Evolutionary conservation across 2,888 invertebrate genomes (phyloP), one percentile per base, ranked within the genome.

Genomic region (Plebejus anna): DNA sequence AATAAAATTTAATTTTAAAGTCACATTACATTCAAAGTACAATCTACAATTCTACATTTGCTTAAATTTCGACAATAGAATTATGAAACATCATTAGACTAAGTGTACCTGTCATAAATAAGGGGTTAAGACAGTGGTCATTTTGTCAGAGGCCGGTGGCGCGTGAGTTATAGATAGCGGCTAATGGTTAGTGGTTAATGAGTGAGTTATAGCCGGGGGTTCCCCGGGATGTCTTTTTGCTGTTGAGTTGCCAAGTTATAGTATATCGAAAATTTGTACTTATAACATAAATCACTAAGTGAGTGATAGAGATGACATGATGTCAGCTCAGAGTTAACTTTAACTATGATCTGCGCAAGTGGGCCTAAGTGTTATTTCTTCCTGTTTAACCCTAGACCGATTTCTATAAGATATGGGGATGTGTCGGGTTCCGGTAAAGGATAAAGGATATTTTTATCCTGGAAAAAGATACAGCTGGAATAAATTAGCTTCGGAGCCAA

Each of bases 121-220:
- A 66, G 32, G 73, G 73, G 73, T 73, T 73, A 51, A 72, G 73
- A 32, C 73, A 73, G n/a, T 51, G 73, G 73, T 73, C 73, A 73
- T 55, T 73, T 22, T 73, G 73, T 73, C 73, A 55, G 16, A 5
- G 28, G 32, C 51, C 73, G 55, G 32, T 73, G 51, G 73, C 32
- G 73, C 73, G 73, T 73, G 32, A 73, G 32, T 73, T 73, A 73
- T 73, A 28, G 72, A 72, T 72, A 72, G 72, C 11, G 51, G 72
- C 51, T 66, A 66, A 66, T 66, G 66, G 42, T 38, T 42, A 42
- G 36, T 22, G 38, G 38, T 71, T 47, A 71, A 22, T 71, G 47
- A 55, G 47, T 47, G 42, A 28, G 51, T 42, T 71, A 42, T 71
- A 71, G 42, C 66, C 66, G 66, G 66, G 66, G 66, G 66, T 66